Base-by-base conservation (phyloP, 2,113 vertebrate species). In the Cryptoleucopteryx plumbea region DNA sequence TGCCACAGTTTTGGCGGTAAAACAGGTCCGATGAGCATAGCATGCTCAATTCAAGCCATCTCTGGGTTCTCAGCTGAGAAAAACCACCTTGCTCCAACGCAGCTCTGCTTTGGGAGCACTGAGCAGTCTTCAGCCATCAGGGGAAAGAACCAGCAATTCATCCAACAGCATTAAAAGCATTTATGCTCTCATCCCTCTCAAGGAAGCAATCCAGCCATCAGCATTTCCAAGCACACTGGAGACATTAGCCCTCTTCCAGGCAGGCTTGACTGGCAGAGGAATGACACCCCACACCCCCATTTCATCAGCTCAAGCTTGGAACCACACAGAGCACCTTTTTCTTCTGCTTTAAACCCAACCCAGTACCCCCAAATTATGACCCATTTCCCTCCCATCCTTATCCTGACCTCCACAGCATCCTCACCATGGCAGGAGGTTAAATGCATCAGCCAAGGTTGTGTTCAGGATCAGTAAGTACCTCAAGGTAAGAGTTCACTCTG, bases 301-400 rank as follows among this genome's bases (percentile, higher is more conserved):
- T 50, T n/a, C 36, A 31, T 11, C 73, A 66, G 65, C 58, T 55
- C 65, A 66, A 25, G 25, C 38, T 77, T 18, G 15, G 19, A 31
- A 34, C 11, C 19, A 8, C 11, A 1, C 31, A 43, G 7, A 72
- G 13, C 13, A 22, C n/a, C 40, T 12, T 65, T 58, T 58, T 25
- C 32, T 45, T 42, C 36, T 18, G 7, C 43, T 50, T 40, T 27
- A 48, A 71, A 22, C 26, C n/a, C 31, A 59, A 6, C 38, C 43
- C 21, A 3, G 22, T 1, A 1, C 6, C n/a, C 20, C 11, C 1
- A 3, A 43, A 32, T 59, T 17, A n/a, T 7, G 8, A 8, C 19
- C 55, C 13, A 4, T 70, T 70, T 58, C 22, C n/a, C 34, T 67
- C 47, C 25, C 17, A 4, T 23, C 36, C 31, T 52, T 53, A 32